phyloP scores from a whole-genome alignment of 2,113 vertebrate species.

The Apaloderma vittatum region DNA sequence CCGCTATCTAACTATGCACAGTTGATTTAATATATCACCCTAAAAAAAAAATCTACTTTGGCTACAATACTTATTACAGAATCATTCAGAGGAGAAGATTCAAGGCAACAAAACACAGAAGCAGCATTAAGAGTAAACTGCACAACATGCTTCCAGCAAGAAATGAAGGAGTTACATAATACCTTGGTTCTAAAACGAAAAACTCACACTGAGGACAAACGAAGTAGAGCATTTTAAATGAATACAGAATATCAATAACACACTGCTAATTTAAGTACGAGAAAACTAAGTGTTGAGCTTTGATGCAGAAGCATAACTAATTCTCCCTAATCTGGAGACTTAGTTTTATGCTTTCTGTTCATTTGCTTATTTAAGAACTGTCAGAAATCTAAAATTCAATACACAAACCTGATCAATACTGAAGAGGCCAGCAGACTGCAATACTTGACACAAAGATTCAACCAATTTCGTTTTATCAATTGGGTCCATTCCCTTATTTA shows the following conservation, averaged over 20 bases:
- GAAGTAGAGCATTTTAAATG: not conserved
- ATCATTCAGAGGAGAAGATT: not conserved
- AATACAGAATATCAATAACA: not conserved
- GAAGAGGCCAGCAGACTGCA: slow-evolving; percentile 96
- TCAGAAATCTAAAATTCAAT: not conserved
- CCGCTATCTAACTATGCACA: not conserved
- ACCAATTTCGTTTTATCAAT: slow-evolving; percentile 97
- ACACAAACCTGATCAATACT: slow-evolving; percentile 91
- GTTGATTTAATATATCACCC: not conserved
- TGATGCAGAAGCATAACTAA: not conserved
- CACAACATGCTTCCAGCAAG: not conserved
- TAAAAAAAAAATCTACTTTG: not conserved
- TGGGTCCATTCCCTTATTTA: slow-evolving; percentile 99
- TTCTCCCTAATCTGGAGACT: not conserved
- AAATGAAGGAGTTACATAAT: not conserved
- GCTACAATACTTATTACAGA: not conserved
- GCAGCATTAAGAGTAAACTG: not conserved
- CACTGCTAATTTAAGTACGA: not conserved
- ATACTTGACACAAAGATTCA: slow-evolving; percentile 93
- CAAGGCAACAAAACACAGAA: not conserved
- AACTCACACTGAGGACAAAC: not conserved
- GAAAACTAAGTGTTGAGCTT: not conserved
- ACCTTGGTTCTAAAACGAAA: not conserved
- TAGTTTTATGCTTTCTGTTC: not conserved
- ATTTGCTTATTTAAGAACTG: not conserved